phyloP scores from a whole-genome alignment of 2,888 invertebrate species.

The Leptinotarsa peninsularis region DNA sequence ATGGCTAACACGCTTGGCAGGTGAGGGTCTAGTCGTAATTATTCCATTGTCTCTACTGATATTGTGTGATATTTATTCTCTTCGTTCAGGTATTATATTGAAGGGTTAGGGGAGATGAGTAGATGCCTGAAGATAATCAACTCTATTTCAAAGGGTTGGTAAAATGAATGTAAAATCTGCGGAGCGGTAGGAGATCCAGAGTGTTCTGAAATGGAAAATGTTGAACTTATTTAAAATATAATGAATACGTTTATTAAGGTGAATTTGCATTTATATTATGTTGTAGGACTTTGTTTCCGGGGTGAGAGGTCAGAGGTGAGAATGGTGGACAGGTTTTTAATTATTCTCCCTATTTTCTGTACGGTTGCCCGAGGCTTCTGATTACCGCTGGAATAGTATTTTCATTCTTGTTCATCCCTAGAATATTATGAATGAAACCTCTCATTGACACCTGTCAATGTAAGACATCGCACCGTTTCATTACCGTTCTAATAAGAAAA shows the following conservation, averaged over 20 bases:
- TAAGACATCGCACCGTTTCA: too few relatives aligned
- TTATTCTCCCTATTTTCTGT: slow-evolving; percentile 1
- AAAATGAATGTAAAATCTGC: slow-evolving; percentile 48
- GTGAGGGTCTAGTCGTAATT: slow-evolving; percentile 61
- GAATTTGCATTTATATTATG: slow-evolving; percentile 45
- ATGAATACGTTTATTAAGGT: slow-evolving; percentile 44
- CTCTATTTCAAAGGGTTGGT: slow-evolving; percentile 49
- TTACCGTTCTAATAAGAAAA: too few relatives aligned
- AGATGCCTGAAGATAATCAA: slow-evolving; percentile 47
- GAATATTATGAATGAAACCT: neutral
- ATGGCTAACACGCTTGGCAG: slow-evolving; percentile 58
- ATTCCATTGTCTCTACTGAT: slow-evolving; percentile 62
- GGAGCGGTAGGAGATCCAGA: slow-evolving; percentile 34
- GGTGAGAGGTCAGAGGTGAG: slow-evolving; percentile 22
- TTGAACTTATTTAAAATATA: slow-evolving; percentile 42
- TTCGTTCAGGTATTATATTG: slow-evolving; percentile 47
- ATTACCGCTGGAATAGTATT: neutral
- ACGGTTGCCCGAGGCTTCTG: neutral
- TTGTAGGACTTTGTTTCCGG: slow-evolving; percentile 25
- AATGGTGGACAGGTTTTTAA: slow-evolving; percentile 19
- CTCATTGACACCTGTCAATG: neutral
- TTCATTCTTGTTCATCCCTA: neutral
- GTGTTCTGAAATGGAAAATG: slow-evolving; percentile 43
- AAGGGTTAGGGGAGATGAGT: slow-evolving; percentile 16
- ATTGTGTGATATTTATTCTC: slow-evolving; percentile 56